phyloP scores from a whole-genome alignment of 2,888 invertebrate species.

The Ochropleura leucogaster region DNA sequence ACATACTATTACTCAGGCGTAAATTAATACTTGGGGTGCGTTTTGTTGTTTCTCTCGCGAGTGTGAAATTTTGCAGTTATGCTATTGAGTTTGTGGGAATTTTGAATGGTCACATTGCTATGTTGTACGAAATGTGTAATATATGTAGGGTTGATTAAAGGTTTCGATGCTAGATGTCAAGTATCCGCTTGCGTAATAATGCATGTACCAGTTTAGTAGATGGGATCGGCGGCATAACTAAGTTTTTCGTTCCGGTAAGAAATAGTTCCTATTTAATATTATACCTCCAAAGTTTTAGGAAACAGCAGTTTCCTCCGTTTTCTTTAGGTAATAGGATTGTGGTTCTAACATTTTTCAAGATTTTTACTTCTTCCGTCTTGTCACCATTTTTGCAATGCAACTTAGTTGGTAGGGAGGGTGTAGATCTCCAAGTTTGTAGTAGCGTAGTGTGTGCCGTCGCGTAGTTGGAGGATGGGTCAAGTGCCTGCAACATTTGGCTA shows the following conservation, averaged over 20 bases:
- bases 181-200: not conserved
- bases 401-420: slow-evolving; percentile 4
- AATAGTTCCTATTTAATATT: not conserved
- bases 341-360: not conserved
- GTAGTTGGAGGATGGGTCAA: slow-evolving; percentile 48
- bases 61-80: slow-evolving; percentile 52
- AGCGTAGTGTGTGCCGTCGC: slow-evolving; percentile 21
- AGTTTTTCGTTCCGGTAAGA: not conserved
- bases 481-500: slow-evolving; percentile 53
- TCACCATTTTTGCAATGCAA: slow-evolving; percentile 4
- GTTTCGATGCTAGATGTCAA: not conserved
- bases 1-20: slow-evolving; percentile 72
- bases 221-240: not conserved
- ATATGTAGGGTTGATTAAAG: too few species aligned
- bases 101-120: slow-evolving; percentile 6
- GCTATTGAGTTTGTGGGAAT: slow-evolving; percentile 25
- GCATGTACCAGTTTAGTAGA: not conserved
- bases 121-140: not conserved
- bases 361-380: not conserved
- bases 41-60: slow-evolving; percentile 52
- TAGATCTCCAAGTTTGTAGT: slow-evolving; percentile 33
- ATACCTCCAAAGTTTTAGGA: too few species aligned
- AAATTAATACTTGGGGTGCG: slow-evolving; percentile 68
- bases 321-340: not conserved
- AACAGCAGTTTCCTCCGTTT: not conserved